Conservation (phyloP, 1,140 invertebrate species). For the Tetramorium parvispinum region DNA sequence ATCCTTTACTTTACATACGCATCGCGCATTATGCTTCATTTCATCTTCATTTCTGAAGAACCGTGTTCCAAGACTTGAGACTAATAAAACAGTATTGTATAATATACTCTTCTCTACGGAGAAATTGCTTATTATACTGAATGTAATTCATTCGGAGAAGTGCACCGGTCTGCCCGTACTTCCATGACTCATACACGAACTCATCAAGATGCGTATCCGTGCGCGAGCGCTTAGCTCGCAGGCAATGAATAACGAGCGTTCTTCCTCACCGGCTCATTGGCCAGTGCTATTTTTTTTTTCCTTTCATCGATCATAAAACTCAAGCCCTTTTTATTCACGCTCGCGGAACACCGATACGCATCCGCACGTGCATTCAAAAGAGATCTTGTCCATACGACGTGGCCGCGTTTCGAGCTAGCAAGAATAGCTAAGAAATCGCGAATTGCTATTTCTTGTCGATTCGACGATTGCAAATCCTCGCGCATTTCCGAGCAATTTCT, state of each 20-base stretch:
- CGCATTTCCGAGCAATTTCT: background rate
- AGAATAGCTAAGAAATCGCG: background rate
- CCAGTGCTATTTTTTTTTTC: background rate
- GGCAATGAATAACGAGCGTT: background rate
- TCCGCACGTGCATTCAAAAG: conserved; percentile 46
- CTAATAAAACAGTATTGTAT: background rate
- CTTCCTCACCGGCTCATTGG: background rate
- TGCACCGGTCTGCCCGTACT: conserved; percentile 39
- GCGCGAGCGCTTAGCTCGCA: conserved; percentile 26
- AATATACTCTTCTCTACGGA: background rate
- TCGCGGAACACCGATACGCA: conserved; percentile 67
- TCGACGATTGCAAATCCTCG: background rate
- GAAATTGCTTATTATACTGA: background rate
- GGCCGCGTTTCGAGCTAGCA: conserved; percentile 69
- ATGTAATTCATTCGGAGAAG: background rate
- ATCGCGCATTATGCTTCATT: background rate
- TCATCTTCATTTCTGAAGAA: background rate
- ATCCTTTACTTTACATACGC: background rate
- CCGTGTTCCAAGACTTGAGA: background rate
- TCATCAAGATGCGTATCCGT: conserved; percentile 70
- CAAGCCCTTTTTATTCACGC: background rate
- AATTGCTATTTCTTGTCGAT: background rate
- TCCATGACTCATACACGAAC: conserved; percentile 40
- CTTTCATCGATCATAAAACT: conserved; percentile 5
- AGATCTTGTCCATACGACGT: conserved; percentile 78